Percentiles rank a stretch among this genome's conserved stretches.
phyloP scores from a whole-genome alignment of 2,113 vertebrate genomes.

The Myiozetetes cayanensis region DNA sequence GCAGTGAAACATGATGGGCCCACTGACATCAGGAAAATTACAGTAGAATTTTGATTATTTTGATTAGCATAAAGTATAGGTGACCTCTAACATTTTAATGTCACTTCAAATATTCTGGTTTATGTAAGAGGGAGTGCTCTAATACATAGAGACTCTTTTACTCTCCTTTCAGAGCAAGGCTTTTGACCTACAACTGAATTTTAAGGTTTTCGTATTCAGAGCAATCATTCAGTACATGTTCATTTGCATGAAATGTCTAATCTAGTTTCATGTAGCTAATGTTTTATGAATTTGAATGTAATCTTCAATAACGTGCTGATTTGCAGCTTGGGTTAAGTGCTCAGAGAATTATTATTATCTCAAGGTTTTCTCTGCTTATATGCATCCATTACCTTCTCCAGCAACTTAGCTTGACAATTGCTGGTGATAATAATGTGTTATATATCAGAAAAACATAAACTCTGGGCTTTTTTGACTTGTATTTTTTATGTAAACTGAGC shows the following conservation, averaged over 20 bases:
- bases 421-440: neutral
- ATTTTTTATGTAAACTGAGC: neutral
- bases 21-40: neutral
- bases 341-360: neutral
- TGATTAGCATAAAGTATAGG: neutral
- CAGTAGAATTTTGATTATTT: neutral
- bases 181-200: constrained; percentile 10
- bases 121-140: neutral
- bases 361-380: neutral
- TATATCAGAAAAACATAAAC: neutral
- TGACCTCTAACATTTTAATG: neutral
- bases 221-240: neutral
- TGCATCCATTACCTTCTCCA: neutral
- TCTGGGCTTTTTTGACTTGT: neutral
- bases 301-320: neutral
- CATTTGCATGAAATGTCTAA: neutral
- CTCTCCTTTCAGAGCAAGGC: neutral
- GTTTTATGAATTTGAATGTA: constrained; percentile 24
- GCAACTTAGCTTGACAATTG: neutral
- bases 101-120: neutral
- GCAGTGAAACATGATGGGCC: neutral
- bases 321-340: neutral
- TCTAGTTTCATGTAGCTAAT: neutral
- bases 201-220: neutral
- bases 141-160: neutral